Evolutionary conservation across 2,797 vertebrate species (phyloP).

Genomic region (Apogon talboti): DNA sequence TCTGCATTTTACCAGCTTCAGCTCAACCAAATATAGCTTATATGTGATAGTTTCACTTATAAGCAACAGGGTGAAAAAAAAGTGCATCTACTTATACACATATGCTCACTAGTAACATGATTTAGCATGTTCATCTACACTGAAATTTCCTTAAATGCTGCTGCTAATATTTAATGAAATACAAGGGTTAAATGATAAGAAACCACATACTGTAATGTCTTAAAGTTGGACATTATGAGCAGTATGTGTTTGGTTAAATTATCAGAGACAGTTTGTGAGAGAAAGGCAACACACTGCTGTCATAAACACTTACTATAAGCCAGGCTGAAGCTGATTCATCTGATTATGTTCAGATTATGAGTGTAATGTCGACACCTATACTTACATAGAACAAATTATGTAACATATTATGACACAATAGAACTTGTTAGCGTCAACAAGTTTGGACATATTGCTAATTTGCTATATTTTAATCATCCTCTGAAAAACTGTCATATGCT

Average conservation of each 20-base stretch:
- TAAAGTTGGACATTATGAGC: not conserved
- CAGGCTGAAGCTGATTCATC: conserved; percentile 50
- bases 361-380: conserved; percentile 12
- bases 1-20: too few species aligned
- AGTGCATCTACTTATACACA: too few species aligned
- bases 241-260: not conserved
- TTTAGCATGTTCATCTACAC: too few species aligned
- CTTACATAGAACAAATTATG: conserved; percentile 25
- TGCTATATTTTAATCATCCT: not conserved
- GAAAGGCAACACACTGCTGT: conserved; percentile 27
- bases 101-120: too few species aligned
- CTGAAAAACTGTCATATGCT: not conserved
- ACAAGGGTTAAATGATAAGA: too few species aligned
- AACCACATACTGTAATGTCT: not conserved
- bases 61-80: too few species aligned
- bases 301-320: conserved; percentile 55
- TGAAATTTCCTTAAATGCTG: too few species aligned
- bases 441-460: not conserved
- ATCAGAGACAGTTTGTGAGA: conserved; percentile 1
- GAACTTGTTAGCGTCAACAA: conserved; percentile 3
- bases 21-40: too few species aligned
- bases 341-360: conserved; percentile 64
- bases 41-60: too few species aligned
- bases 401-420: conserved; percentile 23
- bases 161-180: too few species aligned